A percentile compares a stretch with the other conserved stretches of the same genome.
Conservation (phyloP, 2,797 vertebrate species). For the Brachymystax lenok region DNA sequence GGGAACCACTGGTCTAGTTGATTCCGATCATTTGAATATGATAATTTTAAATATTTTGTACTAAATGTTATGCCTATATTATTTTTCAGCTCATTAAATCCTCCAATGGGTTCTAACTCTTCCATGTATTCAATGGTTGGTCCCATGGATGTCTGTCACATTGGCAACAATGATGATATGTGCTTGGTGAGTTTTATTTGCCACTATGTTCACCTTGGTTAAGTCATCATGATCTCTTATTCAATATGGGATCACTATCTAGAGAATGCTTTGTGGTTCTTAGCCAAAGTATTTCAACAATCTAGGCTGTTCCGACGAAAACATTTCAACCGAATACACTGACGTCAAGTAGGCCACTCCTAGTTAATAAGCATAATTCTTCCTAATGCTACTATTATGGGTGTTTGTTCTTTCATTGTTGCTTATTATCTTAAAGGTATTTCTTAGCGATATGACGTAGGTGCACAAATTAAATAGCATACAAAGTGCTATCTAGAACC, state of each 20-base stretch:
- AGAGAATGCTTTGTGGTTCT: neutral
- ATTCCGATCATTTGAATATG: too few species aligned
- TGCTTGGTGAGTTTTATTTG: constrained; percentile 30
- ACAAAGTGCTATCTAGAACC: too few species aligned
- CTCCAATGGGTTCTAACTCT: neutral
- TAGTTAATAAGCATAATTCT: too few species aligned
- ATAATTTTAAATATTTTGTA: too few species aligned
- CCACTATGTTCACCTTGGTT: neutral
- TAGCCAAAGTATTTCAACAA: neutral
- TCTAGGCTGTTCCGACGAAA: neutral
- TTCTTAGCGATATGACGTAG: too few species aligned
- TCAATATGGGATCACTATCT: neutral
- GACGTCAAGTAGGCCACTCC: too few species aligned
- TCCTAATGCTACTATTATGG: too few species aligned
- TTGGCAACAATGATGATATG: constrained; percentile 1
- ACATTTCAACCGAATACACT: neutral
- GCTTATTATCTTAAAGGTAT: too few species aligned
- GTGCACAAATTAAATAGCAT: too few species aligned
- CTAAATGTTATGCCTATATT: neutral
- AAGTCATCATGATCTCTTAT: neutral
- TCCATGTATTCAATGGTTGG: too few species aligned
- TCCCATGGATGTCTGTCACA: constrained; percentile 4
- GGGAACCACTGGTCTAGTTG: too few species aligned
- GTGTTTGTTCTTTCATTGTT: too few species aligned
- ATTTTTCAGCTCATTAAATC: constrained; percentile 12